These are phyloP conservation scores for Lepidocyrtinus sp. DNA, from an alignment of 2,888 invertebrate species.

Conservation along the genomic window DNA sequence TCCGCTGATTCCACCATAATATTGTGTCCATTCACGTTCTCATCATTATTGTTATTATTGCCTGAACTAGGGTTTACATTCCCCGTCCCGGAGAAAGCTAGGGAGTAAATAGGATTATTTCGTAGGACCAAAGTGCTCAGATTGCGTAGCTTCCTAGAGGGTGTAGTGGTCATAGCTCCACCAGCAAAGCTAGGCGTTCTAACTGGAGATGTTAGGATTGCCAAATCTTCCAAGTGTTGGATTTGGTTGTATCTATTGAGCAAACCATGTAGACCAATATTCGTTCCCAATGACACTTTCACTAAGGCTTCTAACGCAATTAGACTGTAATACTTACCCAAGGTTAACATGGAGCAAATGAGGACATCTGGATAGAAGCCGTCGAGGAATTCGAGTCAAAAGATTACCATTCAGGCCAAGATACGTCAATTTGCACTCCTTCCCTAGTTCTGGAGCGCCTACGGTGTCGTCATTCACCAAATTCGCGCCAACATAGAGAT, in stretches of 20 bases:
- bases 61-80: background rate
- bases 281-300: too few species aligned
- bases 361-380: slow-evolving; percentile 81
- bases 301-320: too few species aligned
- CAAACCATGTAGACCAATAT: too few species aligned
- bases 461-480: slow-evolving; percentile 65
- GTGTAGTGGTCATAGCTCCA: slow-evolving; percentile 31
- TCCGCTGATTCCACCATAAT: slow-evolving; percentile 45
- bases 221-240: slow-evolving; percentile 82
- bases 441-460: slow-evolving; percentile 59
- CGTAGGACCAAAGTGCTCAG: slow-evolving; percentile 86
- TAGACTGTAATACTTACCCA: too few species aligned
- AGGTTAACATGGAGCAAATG: slow-evolving; percentile 73
- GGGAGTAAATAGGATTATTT: slow-evolving; percentile 85
- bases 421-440: slow-evolving; percentile 68
- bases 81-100: slow-evolving; percentile 73
- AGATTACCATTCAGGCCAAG: slow-evolving; percentile 78
- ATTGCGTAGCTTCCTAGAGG: slow-evolving; percentile 78
- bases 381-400: slow-evolving; percentile 81
- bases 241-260: slow-evolving; percentile 93
- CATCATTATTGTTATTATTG: slow-evolving; percentile 18
- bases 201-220: slow-evolving; percentile 43
- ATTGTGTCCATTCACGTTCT: background rate
- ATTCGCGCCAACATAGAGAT: slow-evolving; percentile 69
- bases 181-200: slow-evolving; percentile 52